Evolutionary conservation across 2,888 invertebrate species (phyloP), one percentile per base, ranked within the genome.

Genomic region (Halictus quadricinctus): DNA sequence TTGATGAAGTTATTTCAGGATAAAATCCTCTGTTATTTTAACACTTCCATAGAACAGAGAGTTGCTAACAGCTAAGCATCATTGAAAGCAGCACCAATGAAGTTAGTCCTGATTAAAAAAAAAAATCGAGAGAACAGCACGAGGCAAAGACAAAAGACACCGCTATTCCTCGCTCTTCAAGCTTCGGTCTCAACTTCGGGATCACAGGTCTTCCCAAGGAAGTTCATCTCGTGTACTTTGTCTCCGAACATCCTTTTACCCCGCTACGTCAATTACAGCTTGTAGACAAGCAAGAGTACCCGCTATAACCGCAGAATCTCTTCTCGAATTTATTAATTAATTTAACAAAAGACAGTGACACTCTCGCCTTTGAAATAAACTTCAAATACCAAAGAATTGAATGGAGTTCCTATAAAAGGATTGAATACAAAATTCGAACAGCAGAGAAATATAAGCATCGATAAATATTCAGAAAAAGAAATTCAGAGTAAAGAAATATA

Each of bases 141-240:
- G 2, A 13, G 13, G 25, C 13, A 29, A 60, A 60, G 60, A 60
- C 60, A 15, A 60, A 25, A 13, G 60, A 4, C 25, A 25, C 25
- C 13, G 13, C 25, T 5, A 25, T 13, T n/a, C 25, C 2, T 25
- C 12, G 25, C 13, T 25, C 15, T 60, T 25, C 29, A 25, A 60
- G 60, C 5, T 60, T n/a, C 25, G 25, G n/a, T 12, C 25, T 60
- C 13, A 25, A 60, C n/a, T 13, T 60, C 60, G 12, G 15, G 25
- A 60, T 60, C 60, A 29, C 60, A 13, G 60, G 15, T 60, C 5
- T 29, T 13, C 0, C n/a, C 25, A 3, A 60, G 25, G 60, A 60
- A 29, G 60, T 60, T 60, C 60, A 60, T 60, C 60, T 60, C 60
- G 25, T 25, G 60, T 60, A 60, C 60, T 60, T 60, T 60, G 25